Evolutionary conservation across 2,888 invertebrate genomes (phyloP), one percentile per base, ranked within the genome.

Genomic region (Pristionchus fissidentatus): DNA sequence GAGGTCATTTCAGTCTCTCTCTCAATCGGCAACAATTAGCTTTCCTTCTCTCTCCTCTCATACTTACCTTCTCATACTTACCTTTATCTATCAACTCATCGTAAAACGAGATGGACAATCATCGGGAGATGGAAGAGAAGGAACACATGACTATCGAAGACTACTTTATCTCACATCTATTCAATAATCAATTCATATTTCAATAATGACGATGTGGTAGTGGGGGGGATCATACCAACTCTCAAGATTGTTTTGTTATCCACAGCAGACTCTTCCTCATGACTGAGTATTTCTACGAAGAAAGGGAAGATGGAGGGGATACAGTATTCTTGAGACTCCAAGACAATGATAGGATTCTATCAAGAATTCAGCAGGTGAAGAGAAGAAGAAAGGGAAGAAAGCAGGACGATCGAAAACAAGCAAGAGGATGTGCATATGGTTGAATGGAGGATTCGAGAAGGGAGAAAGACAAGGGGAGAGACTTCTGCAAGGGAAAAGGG

Each of bases 391-490:
- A 70, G 26, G n/a, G 38, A 29, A 29, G 26, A 13, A 49, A 22
- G 49, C 15, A 38, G 32, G 70, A 70, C 19, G 7, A 70, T 38
- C 7, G 32, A 70, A 70, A 70, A 70, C 70, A 38, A 32, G 13
- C 35, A 29, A 13, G 32, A 75, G 75, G 75, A 75, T 75, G 75
- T 46, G 75, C 70, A 35, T 38, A 38, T 38, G 70, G 35, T 38
- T 70, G 35, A 70, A 29, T 70, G 70, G 49, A 49, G 49, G 49
- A 49, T 49, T 49, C 49, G 49, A 49, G 1, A 49, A 22, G n/a
- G n/a, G n/a, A n/a, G n/a, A n/a, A n/a, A n/a, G n/a, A n/a, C n/a
- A n/a, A n/a, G n/a, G n/a, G n/a, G n/a, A n/a, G n/a, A n/a, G n/a
- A n/a, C n/a, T n/a, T n/a, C n/a, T n/a, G n/a, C n/a, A n/a, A n/a